A percentile compares a stretch with the other conserved stretches of the same genome.
phyloP scores from a whole-genome alignment of 2,888 invertebrate species.

The Molanna angustata region DNA sequence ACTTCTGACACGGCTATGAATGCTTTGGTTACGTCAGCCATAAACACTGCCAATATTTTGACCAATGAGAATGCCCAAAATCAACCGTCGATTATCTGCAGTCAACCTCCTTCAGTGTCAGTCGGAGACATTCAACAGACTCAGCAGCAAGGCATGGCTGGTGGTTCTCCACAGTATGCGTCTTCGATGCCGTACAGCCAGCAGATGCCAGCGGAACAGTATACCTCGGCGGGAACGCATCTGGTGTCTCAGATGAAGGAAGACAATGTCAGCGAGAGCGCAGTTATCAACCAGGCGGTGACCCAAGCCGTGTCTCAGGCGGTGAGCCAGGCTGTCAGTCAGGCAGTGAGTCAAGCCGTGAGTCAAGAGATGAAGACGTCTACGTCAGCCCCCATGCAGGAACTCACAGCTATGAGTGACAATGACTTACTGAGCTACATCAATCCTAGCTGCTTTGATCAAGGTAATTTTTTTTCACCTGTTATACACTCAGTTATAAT shows the following conservation, averaged over 20 bases:
- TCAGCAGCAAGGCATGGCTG: constrained; percentile 36
- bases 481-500: too few species aligned
- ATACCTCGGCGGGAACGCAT: constrained; percentile 33
- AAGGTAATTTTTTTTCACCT: too few species aligned
- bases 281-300: constrained; percentile 54
- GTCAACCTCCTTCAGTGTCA: constrained; percentile 42
- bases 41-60: constrained; percentile 52
- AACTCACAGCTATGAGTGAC: constrained; percentile 81
- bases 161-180: constrained; percentile 35
- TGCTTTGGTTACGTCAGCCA: constrained; percentile 55
- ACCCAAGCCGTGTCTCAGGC: constrained; percentile 52
- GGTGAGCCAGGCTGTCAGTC: constrained; percentile 41
- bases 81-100: constrained; percentile 37
- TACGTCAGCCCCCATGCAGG: constrained; percentile 63
- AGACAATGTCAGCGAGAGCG: constrained; percentile 42
- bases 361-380: constrained; percentile 51
- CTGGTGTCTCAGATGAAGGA: constrained; percentile 32
- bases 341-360: constrained; percentile 52
- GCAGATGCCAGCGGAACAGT: constrained; percentile 36
- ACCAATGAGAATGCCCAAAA: constrained; percentile 42
- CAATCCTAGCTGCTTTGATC: too few species aligned
- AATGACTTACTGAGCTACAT: constrained; percentile 86
- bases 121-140: constrained; percentile 40
- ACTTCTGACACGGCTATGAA: constrained; percentile 62
- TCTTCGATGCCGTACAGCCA: constrained; percentile 36